Base-by-base conservation (phyloP, 2,113 vertebrate genomes). In the Lepus timidus region DNA sequence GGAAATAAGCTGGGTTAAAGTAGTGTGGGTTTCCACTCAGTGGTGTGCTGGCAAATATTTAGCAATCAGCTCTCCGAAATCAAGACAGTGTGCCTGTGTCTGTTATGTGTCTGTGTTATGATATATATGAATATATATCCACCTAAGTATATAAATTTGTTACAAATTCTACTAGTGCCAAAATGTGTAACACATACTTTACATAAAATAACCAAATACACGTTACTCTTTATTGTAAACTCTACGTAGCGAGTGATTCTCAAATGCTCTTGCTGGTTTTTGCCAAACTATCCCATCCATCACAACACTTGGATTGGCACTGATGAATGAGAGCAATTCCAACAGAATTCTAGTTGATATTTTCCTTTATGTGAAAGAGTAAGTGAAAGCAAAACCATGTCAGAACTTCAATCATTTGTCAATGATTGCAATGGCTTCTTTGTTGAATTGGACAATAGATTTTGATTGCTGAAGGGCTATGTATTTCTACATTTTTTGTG, bases 401-500 rank as follows among this genome's bases (percentile, higher is more conserved):
- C 67, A 80, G 68, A 75, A 39, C 29, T 81, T 67, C 12, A 49
- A 3, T 65, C 29, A 17, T 25, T 67, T 31, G 67, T 67, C 22
- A 74, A n/a, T n/a, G 25, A 79, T 44, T 31, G 27, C 3, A 79
- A 79, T 90, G n/a, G 58, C 17, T 49, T 75, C 68, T 75, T 87
- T 75, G 44, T 58, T 68, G 67, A 94, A 75, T 9, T 75, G 36
- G 44, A 87, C 65, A 65, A 75, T 14, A 67, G 19, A 51, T 78
- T 84, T 70, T 91, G 49, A 74, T 81, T 29, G 23, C 58, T 85
- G 49, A 27, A 85, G 73, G 58, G 58, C 62, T 58, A 58, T 58
- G 55, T 44, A 67, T 86, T 91, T 73, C 29, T 67, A 85, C n/a
- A 85, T 36, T 55, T 73, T 90, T 94, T 65, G 29, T 91, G 65